Base-by-base conservation (phyloP, 1,140 invertebrate species). In the Drosophila oshimai region DNA sequence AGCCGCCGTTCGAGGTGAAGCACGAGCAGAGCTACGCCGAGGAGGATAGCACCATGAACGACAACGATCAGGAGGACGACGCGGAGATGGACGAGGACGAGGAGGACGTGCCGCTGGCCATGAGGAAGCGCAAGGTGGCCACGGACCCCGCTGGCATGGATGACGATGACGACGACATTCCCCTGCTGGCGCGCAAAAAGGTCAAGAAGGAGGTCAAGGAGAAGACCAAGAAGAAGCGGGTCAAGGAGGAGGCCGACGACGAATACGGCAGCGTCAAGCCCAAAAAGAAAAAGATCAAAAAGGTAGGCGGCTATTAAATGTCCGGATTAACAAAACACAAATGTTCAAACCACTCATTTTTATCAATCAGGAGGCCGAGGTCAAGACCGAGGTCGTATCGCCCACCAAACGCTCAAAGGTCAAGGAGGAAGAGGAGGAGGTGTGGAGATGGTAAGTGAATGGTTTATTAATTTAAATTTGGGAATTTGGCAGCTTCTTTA, bases 371-470 rank as follows among this genome's bases (percentile, higher is more conserved):
- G 74, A 88, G n/a, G 7, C 36, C 18, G 68, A 78, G 29, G 51
- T 79, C 7, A 90, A 90, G 44, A 12, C 37, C 4, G 80, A 83
- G 50, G 74, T 84, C 28, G 88, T 81, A 47, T 90, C 92, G 72
- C 93, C 93, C 42, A 93, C 91, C 31, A 95, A 94, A 70, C 89
- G 93, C 61, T 96, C 95, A 87, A 97, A 96, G 86, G 95, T 97
- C 87, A 86, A 89, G 61, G 94, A 96, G 69, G 95, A 96, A 80
- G 94, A 95, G 77, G 93, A 93, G 83, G 95, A 98, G 92, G 96
- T 98, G 62, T 99, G 97, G 97, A 97, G 97, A 94, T 99, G 97
- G 96, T 97, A 93, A 93, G 50, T 70, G 18, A 12, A 20, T 12
- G 10, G n/a, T n/a, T n/a, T n/a, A n/a, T n/a, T n/a, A n/a, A n/a